Base-by-base conservation (phyloP, 1,140 invertebrate species). In the Caerostris darwini region DNA sequence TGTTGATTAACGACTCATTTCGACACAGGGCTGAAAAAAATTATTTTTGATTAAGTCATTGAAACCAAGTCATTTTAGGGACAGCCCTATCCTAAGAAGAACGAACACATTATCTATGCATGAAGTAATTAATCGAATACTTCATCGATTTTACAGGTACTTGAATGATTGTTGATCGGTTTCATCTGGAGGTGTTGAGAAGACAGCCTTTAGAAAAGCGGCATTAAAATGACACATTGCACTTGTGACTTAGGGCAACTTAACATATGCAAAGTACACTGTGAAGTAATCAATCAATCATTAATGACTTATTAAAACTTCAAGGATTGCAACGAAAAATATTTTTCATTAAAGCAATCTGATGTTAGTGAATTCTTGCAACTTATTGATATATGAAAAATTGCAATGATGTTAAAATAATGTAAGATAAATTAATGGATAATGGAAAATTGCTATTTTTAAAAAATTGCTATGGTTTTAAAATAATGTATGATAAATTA, bases 121-220 rank as follows among this genome's bases (percentile, higher is more conserved):
- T 58, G 57, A 85, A 85, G 83, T 34, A 85, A 85, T 85, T 85
- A 85, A 58, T 85, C 83, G 57, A 58, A 59, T 57, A 85, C 17
- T 57, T 59, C 83, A 85, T 85, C 58, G 3, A 58, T 8, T 85
- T 85, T n/a, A 12, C 19, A 19, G 34, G n/a, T 85, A 34, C 57
- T 57, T 57, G 83, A 85, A 85, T 85, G 58, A 85, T 85, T 85
- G 19, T 50, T 3, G 54, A 12, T 85, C 7, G 58, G 58, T 85
- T 57, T 34, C 57, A 34, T 85, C 58, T 59, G 3, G 53, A 85
- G 83, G 83, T 85, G 83, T 85, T 85, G 83, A 85, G 56, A 85
- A 85, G n/a, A 67, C n/a, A n/a, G 83, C 34, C 34, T 77, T 77
- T 50, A 77, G 19, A 8, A 77, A 50, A 7, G 71, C 1, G 10